Percentiles rank a stretch among this genome's conserved stretches.
Evolutionary conservation across 2,888 invertebrate species (phyloP).

Genomic region (Bugulina stolonifera): DNA sequence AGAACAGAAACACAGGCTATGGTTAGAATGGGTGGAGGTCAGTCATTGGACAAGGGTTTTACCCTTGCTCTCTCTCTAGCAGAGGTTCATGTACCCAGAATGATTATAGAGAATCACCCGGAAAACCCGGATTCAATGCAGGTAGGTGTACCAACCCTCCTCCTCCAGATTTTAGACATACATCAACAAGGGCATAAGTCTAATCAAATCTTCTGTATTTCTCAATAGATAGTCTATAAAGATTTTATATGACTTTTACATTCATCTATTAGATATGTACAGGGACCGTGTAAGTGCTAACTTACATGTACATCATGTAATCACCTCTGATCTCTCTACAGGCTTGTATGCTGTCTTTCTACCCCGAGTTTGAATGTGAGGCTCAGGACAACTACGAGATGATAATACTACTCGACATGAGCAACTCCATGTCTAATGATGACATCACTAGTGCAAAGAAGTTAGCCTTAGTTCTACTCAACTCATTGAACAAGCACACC

Average conservation of each 20-base stretch:
- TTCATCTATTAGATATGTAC: too few species aligned
- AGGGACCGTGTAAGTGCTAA: too few species aligned
- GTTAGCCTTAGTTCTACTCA: conserved; percentile 44
- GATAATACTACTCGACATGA: conserved; percentile 52
- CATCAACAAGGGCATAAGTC: too few species aligned
- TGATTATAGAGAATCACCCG: conserved; percentile 53
- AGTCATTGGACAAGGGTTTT: conserved; percentile 48
- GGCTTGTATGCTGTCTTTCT: conserved; percentile 55
- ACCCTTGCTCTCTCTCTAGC: conserved; percentile 50
- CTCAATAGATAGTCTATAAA: too few species aligned
- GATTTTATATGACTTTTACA: too few species aligned
- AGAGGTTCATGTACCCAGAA: conserved; percentile 53
- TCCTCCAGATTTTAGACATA: too few species aligned
- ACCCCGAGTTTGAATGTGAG: conserved; percentile 53
- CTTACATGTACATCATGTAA: too few species aligned
- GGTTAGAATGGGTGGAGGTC: conserved; percentile 40
- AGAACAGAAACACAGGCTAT: conserved; percentile 50
- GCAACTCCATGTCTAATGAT: conserved; percentile 53
- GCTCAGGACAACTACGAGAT: conserved; percentile 39
- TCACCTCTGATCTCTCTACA: too few species aligned
- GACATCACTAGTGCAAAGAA: conserved; percentile 44
- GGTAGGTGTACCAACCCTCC: too few species aligned
- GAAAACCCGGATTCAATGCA: conserved; percentile 31
- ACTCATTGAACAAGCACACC: conserved; percentile 44
- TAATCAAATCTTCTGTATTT: too few species aligned